Base-by-base conservation (phyloP, 2,113 vertebrate genomes). In the Corythornis vintsioides region DNA sequence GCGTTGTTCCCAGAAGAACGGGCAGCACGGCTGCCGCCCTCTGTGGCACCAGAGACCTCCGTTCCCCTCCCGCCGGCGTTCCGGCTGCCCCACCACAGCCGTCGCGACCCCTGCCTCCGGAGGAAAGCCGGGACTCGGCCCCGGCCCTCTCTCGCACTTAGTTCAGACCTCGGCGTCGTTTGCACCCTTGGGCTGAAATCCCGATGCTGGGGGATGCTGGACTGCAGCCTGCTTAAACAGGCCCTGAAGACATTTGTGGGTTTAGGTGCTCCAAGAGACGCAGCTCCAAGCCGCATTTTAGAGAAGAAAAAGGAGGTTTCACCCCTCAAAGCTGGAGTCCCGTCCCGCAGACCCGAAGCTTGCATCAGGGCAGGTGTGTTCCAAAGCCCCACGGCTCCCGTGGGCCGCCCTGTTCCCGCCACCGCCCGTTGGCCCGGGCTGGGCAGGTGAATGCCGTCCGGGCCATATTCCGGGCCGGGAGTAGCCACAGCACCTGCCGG, bases 11-110 rank as follows among this genome's bases (percentile, higher is more conserved):
- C 45, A 6, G 5, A 6, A 28, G 25, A 19, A 76, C 17, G 5
- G 53, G 22, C 53, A 16, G 28, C 48, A 5, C n/a, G 13, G 48
- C 64, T 10, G 67, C 38, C 38, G 11, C 75, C 66, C 71, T 66
- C 31, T 1, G 5, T 11, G 86, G 43, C 67, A 33, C 11, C 18
- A 1, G 6, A 24, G 14, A 25, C 48, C 0, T 4, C n/a, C 35
- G 17, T 8, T 15, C 45, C 22, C 28, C 24, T 89, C 18, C 24
- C 29, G 11, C 3, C 15, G 2, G 11, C 15, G 1, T 21, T 45
- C 55, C 18, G 11, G 45, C 14, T 52, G 42, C 38, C 16, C 47
- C 9, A 8, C 24, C 57, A 26, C 56, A 19, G 52, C 31, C 33
- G 11, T 67, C 24, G 53, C 29, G 57, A 92, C 75, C 83, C 29